Conservation (phyloP, 2,888 invertebrate species). For the Cephus spinipes region DNA sequence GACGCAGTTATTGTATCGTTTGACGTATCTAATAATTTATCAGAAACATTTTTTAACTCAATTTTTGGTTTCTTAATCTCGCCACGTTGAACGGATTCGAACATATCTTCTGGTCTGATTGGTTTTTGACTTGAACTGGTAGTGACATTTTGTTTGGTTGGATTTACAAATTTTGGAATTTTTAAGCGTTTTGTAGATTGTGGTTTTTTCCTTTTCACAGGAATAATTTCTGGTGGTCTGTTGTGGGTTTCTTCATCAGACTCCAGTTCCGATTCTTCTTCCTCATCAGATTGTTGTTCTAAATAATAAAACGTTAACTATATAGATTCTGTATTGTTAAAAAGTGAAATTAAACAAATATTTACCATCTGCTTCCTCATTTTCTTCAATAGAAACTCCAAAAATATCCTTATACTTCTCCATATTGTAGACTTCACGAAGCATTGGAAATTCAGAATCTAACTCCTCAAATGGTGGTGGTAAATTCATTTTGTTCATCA, state of each 20-base stretch:
- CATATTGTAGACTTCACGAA: slow-evolving; percentile 56
- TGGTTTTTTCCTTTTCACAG: slow-evolving; percentile 66
- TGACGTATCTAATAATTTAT: slow-evolving; percentile 39
- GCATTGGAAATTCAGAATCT: slow-evolving; percentile 60
- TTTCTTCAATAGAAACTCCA: slow-evolving; percentile 35
- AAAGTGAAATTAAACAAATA: neutral
- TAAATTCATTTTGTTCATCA: slow-evolving; percentile 96
- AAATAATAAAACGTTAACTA: neutral
- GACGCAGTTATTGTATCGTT: slow-evolving; percentile 16
- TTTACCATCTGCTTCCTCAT: slow-evolving; percentile 39
- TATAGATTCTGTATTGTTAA: neutral
- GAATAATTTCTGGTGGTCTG: slow-evolving; percentile 64
- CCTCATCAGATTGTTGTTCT: slow-evolving; percentile 6
- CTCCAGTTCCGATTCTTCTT: slow-evolving; percentile 76
- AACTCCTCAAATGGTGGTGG: slow-evolving; percentile 82
- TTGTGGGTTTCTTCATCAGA: slow-evolving; percentile 69
- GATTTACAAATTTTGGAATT: slow-evolving; percentile 70
- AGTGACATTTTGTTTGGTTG: slow-evolving; percentile 66
- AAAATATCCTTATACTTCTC: slow-evolving; percentile 58
- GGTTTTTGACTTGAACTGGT: slow-evolving; percentile 57
- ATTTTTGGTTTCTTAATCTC: slow-evolving; percentile 68
- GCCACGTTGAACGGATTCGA: slow-evolving; percentile 67
- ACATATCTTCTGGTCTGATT: slow-evolving; percentile 69
- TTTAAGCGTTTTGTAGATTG: slow-evolving; percentile 68
- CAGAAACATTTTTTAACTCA: slow-evolving; percentile 68